Conservation (phyloP, 2,797 vertebrate species). For the Lacerta bilineata region DNA sequence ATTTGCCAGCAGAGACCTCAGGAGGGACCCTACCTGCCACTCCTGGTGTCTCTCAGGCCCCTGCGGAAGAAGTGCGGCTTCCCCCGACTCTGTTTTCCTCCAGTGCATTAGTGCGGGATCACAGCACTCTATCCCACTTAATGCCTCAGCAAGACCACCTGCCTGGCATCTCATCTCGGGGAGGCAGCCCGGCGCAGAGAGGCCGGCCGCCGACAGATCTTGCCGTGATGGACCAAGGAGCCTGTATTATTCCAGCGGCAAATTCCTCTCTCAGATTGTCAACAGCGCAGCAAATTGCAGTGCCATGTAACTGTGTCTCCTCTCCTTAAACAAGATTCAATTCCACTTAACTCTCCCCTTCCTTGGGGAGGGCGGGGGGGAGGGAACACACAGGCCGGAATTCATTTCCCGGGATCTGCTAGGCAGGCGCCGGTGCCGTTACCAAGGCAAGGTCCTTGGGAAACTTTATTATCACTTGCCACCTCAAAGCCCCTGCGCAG, state of each 20-base stretch:
- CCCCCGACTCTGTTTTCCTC: background rate
- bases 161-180: slow-evolving; percentile 11
- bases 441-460: slow-evolving; percentile 71
- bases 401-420: slow-evolving; percentile 45
- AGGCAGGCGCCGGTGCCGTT: slow-evolving; percentile 42
- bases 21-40: background rate
- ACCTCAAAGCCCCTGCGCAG: slow-evolving; percentile 58
- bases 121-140: slow-evolving; percentile 48
- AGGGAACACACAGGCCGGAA: background rate
- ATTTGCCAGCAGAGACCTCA: background rate
- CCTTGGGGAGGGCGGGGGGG: slow-evolving; percentile 17
- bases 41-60: background rate
- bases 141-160: slow-evolving; percentile 32
- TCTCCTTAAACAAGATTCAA: slow-evolving; percentile 76
- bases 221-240: background rate
- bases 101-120: slow-evolving; percentile 31
- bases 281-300: slow-evolving; percentile 69
- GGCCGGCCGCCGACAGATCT: slow-evolving; percentile 30
- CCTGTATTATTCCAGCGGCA: slow-evolving; percentile 66
- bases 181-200: slow-evolving; percentile 44
- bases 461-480: slow-evolving; percentile 48
- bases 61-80: background rate
- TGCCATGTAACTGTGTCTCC: slow-evolving; percentile 60
- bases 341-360: slow-evolving; percentile 71
- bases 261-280: slow-evolving; percentile 68